Percentiles rank a stretch among this genome's conserved stretches.
Conservation (phyloP, 1,140 invertebrate species). For the Frieseomelitta varia region DNA sequence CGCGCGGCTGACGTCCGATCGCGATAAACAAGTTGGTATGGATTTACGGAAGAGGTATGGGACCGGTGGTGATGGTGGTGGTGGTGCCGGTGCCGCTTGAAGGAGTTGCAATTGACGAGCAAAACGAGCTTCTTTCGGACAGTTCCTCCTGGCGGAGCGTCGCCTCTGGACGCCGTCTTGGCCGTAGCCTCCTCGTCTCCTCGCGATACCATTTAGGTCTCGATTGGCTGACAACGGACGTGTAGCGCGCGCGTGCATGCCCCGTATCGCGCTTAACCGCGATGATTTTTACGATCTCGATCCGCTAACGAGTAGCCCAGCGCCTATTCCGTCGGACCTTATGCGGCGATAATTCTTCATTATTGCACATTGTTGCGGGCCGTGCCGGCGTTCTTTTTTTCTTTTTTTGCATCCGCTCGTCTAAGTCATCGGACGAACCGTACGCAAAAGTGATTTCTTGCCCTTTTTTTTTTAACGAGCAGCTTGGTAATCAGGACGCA, state of each 20-base stretch:
- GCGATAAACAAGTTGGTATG: slow-evolving; percentile 65
- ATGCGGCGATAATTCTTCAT: slow-evolving; percentile 82
- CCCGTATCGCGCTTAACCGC: slow-evolving; percentile 43
- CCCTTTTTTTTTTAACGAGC: slow-evolving; percentile 33
- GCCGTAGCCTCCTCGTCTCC: slow-evolving; percentile 3
- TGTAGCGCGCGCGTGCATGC: slow-evolving; percentile 1
- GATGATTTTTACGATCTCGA: slow-evolving; percentile 79
- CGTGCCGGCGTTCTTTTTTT: slow-evolving; percentile 26
- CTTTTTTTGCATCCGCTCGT: slow-evolving; percentile 24
- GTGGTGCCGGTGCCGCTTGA: neutral
- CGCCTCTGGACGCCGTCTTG: neutral
- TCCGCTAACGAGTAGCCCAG: slow-evolving; percentile 78
- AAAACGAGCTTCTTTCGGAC: slow-evolving; percentile 55
- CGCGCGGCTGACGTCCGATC: slow-evolving; percentile 53
- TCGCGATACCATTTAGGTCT: slow-evolving; percentile 7
- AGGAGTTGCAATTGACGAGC: slow-evolving; percentile 41
- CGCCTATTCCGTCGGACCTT: slow-evolving; percentile 75
- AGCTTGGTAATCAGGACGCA: slow-evolving; percentile 69
- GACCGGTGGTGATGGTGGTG: neutral
- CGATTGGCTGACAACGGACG: slow-evolving; percentile 48
- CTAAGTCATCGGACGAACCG: slow-evolving; percentile 51
- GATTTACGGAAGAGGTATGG: slow-evolving; percentile 57
- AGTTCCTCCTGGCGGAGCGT: slow-evolving; percentile 45
- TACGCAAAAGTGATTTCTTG: slow-evolving; percentile 19
- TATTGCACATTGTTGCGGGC: slow-evolving; percentile 81